phyloP scores from a whole-genome alignment of 2,797 vertebrate species.

The Gymnothorax reevesii region DNA sequence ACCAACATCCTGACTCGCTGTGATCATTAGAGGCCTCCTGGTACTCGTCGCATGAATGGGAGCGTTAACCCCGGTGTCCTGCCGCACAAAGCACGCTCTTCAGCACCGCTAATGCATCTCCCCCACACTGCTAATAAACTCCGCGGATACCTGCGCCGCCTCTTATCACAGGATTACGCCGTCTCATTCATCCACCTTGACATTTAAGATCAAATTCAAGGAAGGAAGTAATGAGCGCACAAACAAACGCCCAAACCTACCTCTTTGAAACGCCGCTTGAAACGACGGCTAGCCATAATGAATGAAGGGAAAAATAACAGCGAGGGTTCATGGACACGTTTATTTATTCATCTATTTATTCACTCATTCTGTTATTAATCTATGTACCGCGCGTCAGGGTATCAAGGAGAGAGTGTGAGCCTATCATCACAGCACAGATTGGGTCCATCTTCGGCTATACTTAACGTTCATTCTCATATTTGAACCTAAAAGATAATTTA shows the following conservation, averaged over 20 bases:
- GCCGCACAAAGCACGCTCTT: neutral
- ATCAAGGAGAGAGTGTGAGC: no score
- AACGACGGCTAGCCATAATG: neutral
- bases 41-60: neutral
- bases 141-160: neutral
- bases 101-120: neutral
- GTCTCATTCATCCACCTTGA: neutral
- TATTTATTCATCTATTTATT: neutral
- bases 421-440: no score
- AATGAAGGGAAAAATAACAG: neutral
- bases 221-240: neutral
- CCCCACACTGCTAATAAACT: no score
- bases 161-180: neutral
- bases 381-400: no score
- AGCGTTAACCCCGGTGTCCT: neutral
- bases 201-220: neutral
- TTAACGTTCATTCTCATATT: no score
- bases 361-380: neutral
- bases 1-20: neutral
- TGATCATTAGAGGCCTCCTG: neutral
- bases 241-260: neutral
- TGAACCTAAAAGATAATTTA: no score
- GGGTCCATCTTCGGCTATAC: no score
- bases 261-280: neutral
- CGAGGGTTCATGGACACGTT: neutral